These are phyloP conservation scores for Cloeon dipterum DNA, from an alignment of 2,888 invertebrate species.

Conservation along the genomic window DNA sequence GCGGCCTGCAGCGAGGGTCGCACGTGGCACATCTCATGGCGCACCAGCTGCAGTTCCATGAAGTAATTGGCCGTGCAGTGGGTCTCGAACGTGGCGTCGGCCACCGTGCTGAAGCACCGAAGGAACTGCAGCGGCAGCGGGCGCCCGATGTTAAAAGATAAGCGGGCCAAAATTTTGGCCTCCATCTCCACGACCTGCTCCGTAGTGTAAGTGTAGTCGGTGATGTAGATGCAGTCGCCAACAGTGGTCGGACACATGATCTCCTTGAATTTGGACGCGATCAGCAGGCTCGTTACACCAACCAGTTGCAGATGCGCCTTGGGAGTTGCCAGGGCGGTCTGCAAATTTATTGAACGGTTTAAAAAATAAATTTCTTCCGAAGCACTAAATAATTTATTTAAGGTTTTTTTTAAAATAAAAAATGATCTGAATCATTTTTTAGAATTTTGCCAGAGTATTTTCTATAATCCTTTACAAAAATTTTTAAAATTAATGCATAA, in stretches of 20 bases:
- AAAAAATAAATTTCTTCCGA: too few species aligned
- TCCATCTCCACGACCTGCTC: constrained; percentile 67
- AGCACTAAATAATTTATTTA: too few species aligned
- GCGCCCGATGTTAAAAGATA: constrained; percentile 62
- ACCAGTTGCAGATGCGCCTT: constrained; percentile 62
- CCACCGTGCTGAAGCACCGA: constrained; percentile 43
- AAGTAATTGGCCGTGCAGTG: constrained; percentile 80
- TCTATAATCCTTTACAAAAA: too few species aligned
- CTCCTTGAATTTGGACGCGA: constrained; percentile 91
- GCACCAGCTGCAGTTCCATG: constrained; percentile 59
- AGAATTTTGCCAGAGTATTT: too few species aligned
- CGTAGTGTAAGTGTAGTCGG: constrained; percentile 65
- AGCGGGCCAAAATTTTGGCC: constrained; percentile 41
- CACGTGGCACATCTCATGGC: constrained; percentile 54
- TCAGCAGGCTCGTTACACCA: constrained; percentile 69
- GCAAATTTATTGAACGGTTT: constrained; percentile 12
- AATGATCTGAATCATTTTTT: too few species aligned
- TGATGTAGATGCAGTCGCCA: constrained; percentile 72
- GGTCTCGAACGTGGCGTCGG: constrained; percentile 31
- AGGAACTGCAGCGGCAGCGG: constrained; percentile 79
- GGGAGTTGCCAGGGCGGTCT: constrained; percentile 35
- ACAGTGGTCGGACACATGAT: constrained; percentile 71
- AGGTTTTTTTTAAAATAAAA: too few species aligned
- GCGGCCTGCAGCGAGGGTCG: constrained; percentile 68
- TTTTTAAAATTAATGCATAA: too few species aligned